Percentiles rank a stretch among this genome's conserved stretches.
Conservation (phyloP, 2,888 invertebrate species). For the Sialis lutaria region DNA sequence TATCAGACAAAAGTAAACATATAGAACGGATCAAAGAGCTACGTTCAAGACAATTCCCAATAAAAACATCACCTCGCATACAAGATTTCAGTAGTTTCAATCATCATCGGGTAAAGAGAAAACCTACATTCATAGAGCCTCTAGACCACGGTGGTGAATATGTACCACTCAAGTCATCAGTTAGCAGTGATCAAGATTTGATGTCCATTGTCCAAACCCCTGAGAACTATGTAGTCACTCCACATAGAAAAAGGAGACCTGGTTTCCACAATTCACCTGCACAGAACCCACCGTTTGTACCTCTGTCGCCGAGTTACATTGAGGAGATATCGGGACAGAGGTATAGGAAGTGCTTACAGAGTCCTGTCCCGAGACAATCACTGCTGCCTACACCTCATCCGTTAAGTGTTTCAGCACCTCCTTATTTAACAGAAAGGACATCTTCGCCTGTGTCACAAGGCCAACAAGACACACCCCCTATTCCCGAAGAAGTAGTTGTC, state of each 20-base stretch:
- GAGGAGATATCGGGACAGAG: conserved; percentile 47
- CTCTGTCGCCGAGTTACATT: conserved; percentile 58
- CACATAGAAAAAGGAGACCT: conserved; percentile 69
- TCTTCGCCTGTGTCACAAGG: conserved; percentile 36
- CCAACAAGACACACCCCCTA: conserved; percentile 22
- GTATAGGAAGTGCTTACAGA: conserved; percentile 33
- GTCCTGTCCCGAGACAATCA: conserved; percentile 18
- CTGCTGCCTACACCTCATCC: conserved; percentile 42
- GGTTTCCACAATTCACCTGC: conserved; percentile 78
- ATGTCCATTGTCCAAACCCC: conserved; percentile 56
- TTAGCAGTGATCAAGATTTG: conserved; percentile 39
- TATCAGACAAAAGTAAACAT: conserved; percentile 19
- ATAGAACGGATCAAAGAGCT: conserved; percentile 21
- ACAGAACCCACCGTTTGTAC: conserved; percentile 74
- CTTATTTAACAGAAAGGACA: conserved; percentile 44
- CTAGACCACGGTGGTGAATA: conserved; percentile 53
- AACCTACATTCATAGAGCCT: conserved; percentile 44
- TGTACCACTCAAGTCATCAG: conserved; percentile 42
- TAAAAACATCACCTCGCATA: conserved; percentile 39
- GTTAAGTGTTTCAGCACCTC: conserved; percentile 56
- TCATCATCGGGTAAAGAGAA: conserved; percentile 37
- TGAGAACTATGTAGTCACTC: conserved; percentile 68
- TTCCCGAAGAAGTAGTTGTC: conserved; percentile 36
- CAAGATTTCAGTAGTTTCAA: conserved; percentile 20
- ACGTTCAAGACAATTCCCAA: conserved; percentile 40